Evolutionary conservation across 2,113 vertebrate species (phyloP).

Genomic region (Atractosteus spatula): DNA sequence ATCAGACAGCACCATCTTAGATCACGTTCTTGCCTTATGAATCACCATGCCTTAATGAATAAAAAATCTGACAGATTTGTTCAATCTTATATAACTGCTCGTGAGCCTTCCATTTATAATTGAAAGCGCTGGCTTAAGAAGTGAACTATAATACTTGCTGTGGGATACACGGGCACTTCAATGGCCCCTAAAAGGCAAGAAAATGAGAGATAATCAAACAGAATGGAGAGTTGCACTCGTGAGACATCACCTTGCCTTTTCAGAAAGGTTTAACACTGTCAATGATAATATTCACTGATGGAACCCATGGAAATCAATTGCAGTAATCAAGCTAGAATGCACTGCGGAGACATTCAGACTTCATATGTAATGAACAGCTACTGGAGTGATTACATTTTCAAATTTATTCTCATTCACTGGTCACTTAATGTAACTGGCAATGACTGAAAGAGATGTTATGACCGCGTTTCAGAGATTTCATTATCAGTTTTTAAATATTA

Average conservation of each 20-base stretch:
- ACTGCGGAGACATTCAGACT: background rate
- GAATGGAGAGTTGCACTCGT: background rate
- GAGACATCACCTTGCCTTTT: background rate
- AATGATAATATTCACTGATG: conserved; percentile 6
- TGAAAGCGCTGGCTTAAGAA: conserved; percentile 3
- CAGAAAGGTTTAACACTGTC: background rate
- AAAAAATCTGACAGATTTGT: background rate
- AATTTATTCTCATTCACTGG: no score
- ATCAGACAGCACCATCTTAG: background rate
- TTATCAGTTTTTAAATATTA: no score
- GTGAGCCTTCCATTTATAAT: background rate
- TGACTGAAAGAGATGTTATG: no score
- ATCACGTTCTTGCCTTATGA: background rate
- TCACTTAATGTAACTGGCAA: no score
- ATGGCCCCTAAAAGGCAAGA: conserved; percentile 1
- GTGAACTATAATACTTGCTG: background rate
- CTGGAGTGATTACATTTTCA: no score
- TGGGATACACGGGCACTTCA: background rate
- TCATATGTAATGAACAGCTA: background rate
- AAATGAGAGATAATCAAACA: background rate
- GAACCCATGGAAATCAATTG: conserved; percentile 13
- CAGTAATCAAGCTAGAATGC: background rate
- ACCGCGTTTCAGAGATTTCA: no score
- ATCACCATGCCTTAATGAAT: background rate
- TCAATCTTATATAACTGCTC: background rate